phyloP scores from a whole-genome alignment of 2,888 invertebrate species.

The Brachypalpus laphriformis region DNA sequence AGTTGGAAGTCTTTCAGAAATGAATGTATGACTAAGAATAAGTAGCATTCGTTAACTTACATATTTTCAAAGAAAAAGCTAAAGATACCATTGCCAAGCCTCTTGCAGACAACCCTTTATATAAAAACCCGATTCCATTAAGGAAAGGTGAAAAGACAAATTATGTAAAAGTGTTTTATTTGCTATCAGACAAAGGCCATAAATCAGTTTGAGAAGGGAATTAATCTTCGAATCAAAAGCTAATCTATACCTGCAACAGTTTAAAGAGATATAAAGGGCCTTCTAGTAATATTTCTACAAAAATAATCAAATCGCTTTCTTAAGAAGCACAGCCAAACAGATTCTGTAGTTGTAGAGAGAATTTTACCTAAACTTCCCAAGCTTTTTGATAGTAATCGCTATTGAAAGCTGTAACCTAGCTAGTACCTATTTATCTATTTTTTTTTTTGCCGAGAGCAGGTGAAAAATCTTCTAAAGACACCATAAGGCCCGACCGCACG shows the following conservation, averaged over 20 bases:
- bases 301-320: no score
- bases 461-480: no score
- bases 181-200: background rate
- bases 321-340: no score
- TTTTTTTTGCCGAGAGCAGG: no score
- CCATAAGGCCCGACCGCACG: no score
- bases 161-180: no score
- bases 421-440: no score
- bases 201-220: background rate
- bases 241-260: background rate
- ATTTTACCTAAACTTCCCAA: background rate
- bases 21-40: background rate
- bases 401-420: background rate
- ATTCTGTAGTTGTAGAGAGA: no score
- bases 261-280: no score
- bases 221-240: background rate
- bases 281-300: no score
- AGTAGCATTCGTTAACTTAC: background rate
- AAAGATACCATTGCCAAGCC: no score
- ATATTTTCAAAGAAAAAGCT: background rate
- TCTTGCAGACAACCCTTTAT: no score
- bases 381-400: background rate
- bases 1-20: background rate
- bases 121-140: background rate
- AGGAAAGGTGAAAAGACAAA: background rate